Conservation (phyloP, 2,113 vertebrate species). For the Chauna torquata region DNA sequence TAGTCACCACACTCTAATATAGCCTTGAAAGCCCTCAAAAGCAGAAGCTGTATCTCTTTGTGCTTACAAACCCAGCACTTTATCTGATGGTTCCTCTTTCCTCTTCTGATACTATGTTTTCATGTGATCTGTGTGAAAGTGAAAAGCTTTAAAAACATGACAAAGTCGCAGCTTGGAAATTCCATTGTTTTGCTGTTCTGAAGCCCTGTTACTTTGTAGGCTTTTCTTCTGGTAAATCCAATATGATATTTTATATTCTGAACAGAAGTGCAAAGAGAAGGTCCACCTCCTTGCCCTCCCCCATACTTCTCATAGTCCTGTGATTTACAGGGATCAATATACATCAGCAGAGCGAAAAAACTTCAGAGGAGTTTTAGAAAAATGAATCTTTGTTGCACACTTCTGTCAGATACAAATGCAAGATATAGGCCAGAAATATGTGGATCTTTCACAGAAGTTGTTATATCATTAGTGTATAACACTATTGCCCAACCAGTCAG, state of each 20-base stretch:
- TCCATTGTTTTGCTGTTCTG: not conserved
- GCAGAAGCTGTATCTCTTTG: not conserved
- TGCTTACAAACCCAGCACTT: not conserved
- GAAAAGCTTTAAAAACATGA: not conserved
- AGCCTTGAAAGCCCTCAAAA: not conserved
- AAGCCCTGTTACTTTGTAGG: not conserved
- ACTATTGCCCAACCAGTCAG: not conserved
- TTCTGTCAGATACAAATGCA: not conserved
- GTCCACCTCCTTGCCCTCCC: not conserved
- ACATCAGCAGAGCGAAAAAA: not conserved
- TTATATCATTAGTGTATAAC: not conserved
- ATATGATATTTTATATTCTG: not conserved
- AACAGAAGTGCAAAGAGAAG: not conserved
- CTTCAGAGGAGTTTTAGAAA: not conserved
- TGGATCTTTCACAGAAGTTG: not conserved
- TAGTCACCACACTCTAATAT: fast-evolving
- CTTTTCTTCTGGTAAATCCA: not conserved
- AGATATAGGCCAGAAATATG: not conserved
- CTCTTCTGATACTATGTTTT: not conserved
- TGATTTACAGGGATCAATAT: not conserved
- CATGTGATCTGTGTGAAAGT: not conserved
- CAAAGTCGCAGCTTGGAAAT: not conserved
- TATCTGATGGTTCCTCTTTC: not conserved
- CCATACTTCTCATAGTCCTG: not conserved
- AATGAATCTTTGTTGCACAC: not conserved